Evolutionary conservation across 2,888 invertebrate genomes (phyloP).

Genomic region (Therioaphis trifolii): DNA sequence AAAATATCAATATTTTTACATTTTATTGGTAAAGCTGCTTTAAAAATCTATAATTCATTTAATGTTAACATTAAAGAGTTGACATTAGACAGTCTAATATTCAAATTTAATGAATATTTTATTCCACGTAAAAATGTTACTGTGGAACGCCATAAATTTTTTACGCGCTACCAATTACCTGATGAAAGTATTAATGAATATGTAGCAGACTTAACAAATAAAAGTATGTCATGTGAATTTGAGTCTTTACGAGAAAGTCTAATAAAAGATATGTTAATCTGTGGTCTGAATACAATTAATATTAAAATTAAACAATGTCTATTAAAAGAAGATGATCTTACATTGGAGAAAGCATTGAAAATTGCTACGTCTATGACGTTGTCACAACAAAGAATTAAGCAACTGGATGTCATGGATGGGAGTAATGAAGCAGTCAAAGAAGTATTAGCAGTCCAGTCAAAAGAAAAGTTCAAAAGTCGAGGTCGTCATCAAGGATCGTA

Average conservation of each 20-base stretch:
- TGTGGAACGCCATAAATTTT: conserved; percentile 65
- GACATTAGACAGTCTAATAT: too few relatives aligned
- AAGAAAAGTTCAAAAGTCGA: conserved; percentile 2
- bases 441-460: not conserved
- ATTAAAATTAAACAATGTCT: conserved; percentile 63
- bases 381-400: conserved; percentile 27
- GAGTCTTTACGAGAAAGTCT: conserved; percentile 62
- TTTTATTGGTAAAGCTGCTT: not conserved
- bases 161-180: conserved; percentile 65
- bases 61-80: not conserved
- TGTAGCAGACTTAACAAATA: conserved; percentile 63
- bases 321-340: conserved; percentile 56
- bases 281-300: conserved; percentile 59
- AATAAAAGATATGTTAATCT: conserved; percentile 64
- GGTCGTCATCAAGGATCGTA: not conserved
- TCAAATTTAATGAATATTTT: conserved; percentile 64
- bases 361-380: conserved; percentile 63
- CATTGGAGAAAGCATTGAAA: conserved; percentile 57
- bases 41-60: not conserved
- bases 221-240: conserved; percentile 64
- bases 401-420: not conserved
- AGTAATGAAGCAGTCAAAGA: not conserved
- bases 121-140: conserved; percentile 65
- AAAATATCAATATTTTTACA: not conserved
- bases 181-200: conserved; percentile 64